Percentiles rank a stretch among this genome's conserved stretches.
Evolutionary conservation across 1,140 invertebrate genomes (phyloP).

Genomic region (Trissolcus basalis): DNA sequence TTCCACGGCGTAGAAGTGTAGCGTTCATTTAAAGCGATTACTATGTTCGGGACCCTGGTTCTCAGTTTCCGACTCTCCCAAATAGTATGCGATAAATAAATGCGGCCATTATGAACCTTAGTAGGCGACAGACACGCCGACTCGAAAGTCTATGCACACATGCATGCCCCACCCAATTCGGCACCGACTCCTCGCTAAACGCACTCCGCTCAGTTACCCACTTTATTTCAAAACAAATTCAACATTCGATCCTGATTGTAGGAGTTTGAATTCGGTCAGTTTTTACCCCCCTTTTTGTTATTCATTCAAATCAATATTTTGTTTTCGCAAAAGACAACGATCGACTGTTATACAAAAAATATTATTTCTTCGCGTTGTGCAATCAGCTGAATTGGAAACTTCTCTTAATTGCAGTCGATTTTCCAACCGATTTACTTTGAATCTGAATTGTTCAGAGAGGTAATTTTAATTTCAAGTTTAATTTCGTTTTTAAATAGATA

Average conservation of each 20-base stretch:
- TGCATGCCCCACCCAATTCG: conserved; percentile 30
- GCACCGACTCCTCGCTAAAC: neutral
- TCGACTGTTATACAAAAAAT: too few species aligned
- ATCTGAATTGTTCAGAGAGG: neutral
- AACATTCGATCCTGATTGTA: too few species aligned
- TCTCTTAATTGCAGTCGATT: too few species aligned
- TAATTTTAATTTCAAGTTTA: neutral
- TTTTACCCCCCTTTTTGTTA: too few species aligned
- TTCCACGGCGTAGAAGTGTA: conserved; percentile 54
- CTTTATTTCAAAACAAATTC: neutral
- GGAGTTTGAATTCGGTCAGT: too few species aligned
- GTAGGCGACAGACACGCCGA: conserved; percentile 35
- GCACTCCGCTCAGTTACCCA: neutral
- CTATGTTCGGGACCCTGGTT: conserved; percentile 49
- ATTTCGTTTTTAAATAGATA: neutral
- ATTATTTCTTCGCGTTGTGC: too few species aligned
- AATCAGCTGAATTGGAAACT: too few species aligned
- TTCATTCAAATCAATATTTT: too few species aligned
- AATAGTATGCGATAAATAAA: conserved; percentile 50
- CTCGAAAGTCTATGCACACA: conserved; percentile 40
- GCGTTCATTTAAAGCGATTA: conserved; percentile 59
- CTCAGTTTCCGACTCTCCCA: conserved; percentile 49
- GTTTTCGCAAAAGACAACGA: too few species aligned
- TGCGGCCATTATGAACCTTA: conserved; percentile 36
- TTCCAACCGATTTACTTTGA: too few species aligned